Conservation (phyloP, 2,797 vertebrate species). For the Sebastes ruberrimus region DNA sequence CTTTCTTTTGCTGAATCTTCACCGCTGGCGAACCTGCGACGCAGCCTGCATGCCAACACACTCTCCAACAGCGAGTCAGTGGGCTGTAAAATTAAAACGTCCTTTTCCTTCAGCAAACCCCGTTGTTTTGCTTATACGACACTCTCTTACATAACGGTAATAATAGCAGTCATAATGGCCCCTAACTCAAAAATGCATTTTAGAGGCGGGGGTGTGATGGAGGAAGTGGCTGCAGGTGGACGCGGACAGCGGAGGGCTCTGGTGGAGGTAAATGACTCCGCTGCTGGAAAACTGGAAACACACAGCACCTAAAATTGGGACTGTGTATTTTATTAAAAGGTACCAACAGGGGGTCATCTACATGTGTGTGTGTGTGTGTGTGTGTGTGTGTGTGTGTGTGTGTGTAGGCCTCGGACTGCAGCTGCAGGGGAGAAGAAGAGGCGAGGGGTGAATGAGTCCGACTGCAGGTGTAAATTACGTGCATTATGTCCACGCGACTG, state of each 20-base stretch:
- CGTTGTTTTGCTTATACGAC: constrained; percentile 72
- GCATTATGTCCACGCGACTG: constrained; percentile 50
- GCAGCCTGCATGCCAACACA: constrained; percentile 57
- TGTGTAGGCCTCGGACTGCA: background rate
- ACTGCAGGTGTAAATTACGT: constrained; percentile 64
- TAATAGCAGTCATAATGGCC: constrained; percentile 72
- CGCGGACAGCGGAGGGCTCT: background rate
- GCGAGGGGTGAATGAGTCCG: constrained; percentile 17
- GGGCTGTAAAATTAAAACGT: constrained; percentile 87
- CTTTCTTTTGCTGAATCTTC: constrained; percentile 49
- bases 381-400: background rate
- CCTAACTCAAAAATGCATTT: constrained; percentile 70
- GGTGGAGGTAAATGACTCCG: constrained; percentile 64
- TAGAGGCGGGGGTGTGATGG: constrained; percentile 39
- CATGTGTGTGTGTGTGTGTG: constrained; percentile 14
- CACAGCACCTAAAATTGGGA: constrained; percentile 46
- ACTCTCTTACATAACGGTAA: constrained; percentile 74
- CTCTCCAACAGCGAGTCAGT: constrained; percentile 75
- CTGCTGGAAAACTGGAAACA: constrained; percentile 49
- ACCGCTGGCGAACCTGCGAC: constrained; percentile 51
- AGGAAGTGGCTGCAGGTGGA: constrained; percentile 37
- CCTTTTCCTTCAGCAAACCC: constrained; percentile 70
- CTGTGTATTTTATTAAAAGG: constrained; percentile 33
- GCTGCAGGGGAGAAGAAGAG: constrained; percentile 3
- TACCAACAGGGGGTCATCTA: constrained; percentile 36